Percentiles rank a stretch among this genome's conserved stretches.
Evolutionary conservation across 2,113 vertebrate genomes (phyloP).

Genomic region (Aix galericulata): DNA sequence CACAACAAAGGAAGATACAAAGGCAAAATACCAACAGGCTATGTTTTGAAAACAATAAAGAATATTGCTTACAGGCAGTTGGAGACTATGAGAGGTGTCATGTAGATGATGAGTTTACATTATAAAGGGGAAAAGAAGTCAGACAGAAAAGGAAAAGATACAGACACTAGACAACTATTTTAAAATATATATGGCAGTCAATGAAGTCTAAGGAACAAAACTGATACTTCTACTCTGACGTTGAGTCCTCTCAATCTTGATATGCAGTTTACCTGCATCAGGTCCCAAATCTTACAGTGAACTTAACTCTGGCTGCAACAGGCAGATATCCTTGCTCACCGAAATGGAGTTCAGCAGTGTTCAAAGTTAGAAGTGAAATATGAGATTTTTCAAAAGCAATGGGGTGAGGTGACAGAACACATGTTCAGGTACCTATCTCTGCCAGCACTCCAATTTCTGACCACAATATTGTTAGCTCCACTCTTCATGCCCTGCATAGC

Average conservation of each 20-base stretch:
- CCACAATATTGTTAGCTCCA: neutral
- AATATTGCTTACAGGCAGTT: neutral
- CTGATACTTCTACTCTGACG: neutral
- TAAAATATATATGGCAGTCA: neutral
- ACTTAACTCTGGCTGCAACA: neutral
- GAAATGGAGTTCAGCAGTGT: neutral
- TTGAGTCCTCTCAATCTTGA: neutral
- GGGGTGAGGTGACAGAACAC: neutral
- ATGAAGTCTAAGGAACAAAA: neutral
- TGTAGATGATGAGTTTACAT: neutral
- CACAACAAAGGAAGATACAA: constrained; percentile 27
- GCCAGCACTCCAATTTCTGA: neutral
- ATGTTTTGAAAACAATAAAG: neutral
- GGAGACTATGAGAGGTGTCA: neutral
- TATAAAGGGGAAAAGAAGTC: neutral
- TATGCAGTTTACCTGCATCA: neutral
- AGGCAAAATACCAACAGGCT: constrained; percentile 9
- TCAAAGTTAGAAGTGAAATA: neutral
- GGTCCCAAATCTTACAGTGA: neutral
- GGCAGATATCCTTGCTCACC: neutral
- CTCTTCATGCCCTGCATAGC: neutral
- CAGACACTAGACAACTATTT: neutral
- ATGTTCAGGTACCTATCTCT: neutral
- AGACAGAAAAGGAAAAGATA: neutral
- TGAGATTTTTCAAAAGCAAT: neutral